phyloP scores from a whole-genome alignment of 2,888 invertebrate genomes.

The Prosopocoilus inquinatus region DNA sequence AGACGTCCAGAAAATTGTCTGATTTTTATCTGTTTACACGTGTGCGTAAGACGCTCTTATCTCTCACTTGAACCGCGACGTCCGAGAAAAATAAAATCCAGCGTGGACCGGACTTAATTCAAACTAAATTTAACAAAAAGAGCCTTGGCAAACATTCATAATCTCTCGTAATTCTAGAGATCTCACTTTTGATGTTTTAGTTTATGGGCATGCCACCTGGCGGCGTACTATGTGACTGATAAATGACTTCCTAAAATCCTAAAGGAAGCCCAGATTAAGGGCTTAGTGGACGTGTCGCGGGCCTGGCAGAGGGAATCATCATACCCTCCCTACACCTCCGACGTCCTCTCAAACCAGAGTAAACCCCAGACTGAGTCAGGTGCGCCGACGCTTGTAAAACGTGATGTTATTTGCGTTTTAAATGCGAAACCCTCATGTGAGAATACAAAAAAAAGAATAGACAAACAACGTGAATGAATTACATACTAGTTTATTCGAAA shows the following conservation, averaged over 20 bases:
- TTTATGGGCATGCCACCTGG: slow-evolving; percentile 49
- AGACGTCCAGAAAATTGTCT: background rate
- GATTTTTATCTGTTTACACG: background rate
- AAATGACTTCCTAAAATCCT: slow-evolving; percentile 52
- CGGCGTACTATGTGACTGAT: slow-evolving; percentile 47
- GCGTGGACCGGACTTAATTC: background rate
- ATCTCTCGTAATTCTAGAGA: slow-evolving; percentile 36
- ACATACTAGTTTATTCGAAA: slow-evolving; percentile 1
- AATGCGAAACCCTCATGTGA: slow-evolving; percentile 30
- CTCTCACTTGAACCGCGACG: background rate
- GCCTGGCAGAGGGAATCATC: slow-evolving; percentile 43
- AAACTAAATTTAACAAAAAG: background rate
- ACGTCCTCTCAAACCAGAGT: slow-evolving; percentile 20
- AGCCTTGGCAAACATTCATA: background rate
- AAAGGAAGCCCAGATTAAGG: slow-evolving; percentile 50
- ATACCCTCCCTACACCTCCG: slow-evolving; percentile 29
- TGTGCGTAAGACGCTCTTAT: too few relatives aligned
- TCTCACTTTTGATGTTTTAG: slow-evolving; percentile 33
- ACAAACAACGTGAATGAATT: slow-evolving; percentile 24
- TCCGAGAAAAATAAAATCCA: background rate
- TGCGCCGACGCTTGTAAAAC: slow-evolving; percentile 40
- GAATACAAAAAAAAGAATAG: slow-evolving; percentile 36
- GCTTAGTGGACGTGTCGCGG: slow-evolving; percentile 49
- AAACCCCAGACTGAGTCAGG: slow-evolving; percentile 37
- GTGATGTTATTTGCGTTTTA: slow-evolving; percentile 44